phyloP scores from a whole-genome alignment of 2,797 vertebrate genomes.

The Notamacropus eugenii region DNA sequence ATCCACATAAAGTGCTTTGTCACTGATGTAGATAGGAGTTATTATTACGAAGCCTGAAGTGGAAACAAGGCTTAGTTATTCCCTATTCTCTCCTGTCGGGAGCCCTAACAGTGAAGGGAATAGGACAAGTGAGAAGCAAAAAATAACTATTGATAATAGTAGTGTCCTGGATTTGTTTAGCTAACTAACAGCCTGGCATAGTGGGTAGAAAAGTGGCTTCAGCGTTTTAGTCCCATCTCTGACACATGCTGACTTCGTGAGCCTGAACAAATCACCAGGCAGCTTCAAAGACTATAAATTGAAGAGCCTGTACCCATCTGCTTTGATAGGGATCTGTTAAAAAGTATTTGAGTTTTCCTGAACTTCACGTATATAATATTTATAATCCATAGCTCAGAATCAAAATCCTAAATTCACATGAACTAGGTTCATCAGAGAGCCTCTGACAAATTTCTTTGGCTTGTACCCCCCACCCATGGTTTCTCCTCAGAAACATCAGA shows the following conservation, averaged over 20 bases:
- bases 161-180: not conserved
- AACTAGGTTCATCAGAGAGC: not conserved
- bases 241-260: not conserved
- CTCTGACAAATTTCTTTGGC: not conserved
- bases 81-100: not conserved
- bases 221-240: not conserved
- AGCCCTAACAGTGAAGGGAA: constrained; percentile 37
- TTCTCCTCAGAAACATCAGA: not conserved
- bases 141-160: not conserved
- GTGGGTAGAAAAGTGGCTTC: not conserved
- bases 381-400: not conserved
- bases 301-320: not conserved
- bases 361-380: not conserved
- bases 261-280: not conserved
- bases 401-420: not conserved
- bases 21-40: not conserved
- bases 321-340: not conserved
- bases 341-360: not conserved
- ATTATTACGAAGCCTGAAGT: not conserved
- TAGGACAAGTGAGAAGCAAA: constrained; percentile 8
- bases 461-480: not conserved
- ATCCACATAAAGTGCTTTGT: not conserved
- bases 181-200: not conserved
- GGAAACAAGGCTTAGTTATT: not conserved
- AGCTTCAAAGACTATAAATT: not conserved